A percentile compares a stretch with the other conserved stretches of the same genome.
Conservation (phyloP, 1,140 invertebrate species). For the Gerris buenoi region DNA sequence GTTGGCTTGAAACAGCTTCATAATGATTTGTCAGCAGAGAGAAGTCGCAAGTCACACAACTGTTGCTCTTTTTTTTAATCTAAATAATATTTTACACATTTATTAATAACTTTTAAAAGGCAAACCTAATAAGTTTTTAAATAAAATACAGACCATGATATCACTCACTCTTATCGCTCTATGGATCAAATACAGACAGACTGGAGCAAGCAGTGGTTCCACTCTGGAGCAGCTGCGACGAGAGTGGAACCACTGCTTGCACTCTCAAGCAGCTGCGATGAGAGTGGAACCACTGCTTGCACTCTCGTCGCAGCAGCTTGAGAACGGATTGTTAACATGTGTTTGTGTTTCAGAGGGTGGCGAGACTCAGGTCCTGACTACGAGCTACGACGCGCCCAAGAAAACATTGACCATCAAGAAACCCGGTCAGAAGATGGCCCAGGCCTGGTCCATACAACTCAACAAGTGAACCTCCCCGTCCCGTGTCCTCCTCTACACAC, state of each 20-base stretch:
- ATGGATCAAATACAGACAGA: not conserved
- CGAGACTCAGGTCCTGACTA: constrained; percentile 36
- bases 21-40: too few species aligned
- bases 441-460: constrained; percentile 37
- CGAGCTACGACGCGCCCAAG: constrained; percentile 38
- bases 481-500: too few species aligned
- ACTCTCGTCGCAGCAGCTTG: not conserved
- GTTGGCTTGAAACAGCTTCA: too few species aligned
- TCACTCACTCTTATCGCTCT: not conserved
- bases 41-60: constrained; percentile 2
- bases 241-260: not conserved
- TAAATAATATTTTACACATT: constrained; percentile 27
- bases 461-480: too few species aligned
- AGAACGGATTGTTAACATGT: not conserved
- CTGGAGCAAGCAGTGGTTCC: not conserved
- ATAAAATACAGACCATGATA: constrained; percentile 6
- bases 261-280: not conserved
- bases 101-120: constrained; percentile 11
- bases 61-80: constrained; percentile 30
- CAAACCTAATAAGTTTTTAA: not conserved
- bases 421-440: constrained; percentile 62
- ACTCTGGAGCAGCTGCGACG: not conserved
- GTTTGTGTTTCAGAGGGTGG: constrained; percentile 36
- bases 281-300: not conserved
- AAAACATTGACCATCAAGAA: constrained; percentile 63